phyloP scores from a whole-genome alignment of 2,797 vertebrate species.

The Periophthalmus magnuspinnatus region DNA sequence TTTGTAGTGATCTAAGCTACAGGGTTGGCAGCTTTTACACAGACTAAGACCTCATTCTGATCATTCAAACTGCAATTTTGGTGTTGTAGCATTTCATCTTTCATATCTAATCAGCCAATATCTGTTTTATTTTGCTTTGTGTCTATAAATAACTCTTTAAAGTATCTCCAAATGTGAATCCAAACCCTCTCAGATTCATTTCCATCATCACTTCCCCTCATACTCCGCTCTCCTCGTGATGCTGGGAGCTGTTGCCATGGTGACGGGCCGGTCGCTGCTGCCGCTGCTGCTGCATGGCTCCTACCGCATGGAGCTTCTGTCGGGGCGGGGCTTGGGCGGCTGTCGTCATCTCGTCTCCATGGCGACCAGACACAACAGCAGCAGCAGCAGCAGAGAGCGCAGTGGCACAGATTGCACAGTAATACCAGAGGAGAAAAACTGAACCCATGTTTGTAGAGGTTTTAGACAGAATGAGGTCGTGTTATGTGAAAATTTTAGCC shows the following conservation, averaged over 20 bases:
- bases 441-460: too few relatives aligned
- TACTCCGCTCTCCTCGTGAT: conserved; percentile 52
- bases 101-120: too few relatives aligned
- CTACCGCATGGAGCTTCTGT: conserved; percentile 35
- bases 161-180: background rate
- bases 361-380: conserved; percentile 68
- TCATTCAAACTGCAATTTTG: too few relatives aligned
- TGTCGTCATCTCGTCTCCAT: conserved; percentile 63
- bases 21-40: too few relatives aligned
- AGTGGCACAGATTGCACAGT: conserved; percentile 15
- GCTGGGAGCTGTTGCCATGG: conserved; percentile 69
- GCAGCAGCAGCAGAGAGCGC: conserved; percentile 35
- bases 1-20: too few relatives aligned
- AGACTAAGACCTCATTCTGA: too few relatives aligned
- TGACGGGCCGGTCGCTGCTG: conserved; percentile 50
- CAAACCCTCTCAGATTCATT: conserved; percentile 17
- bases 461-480: too few relatives aligned
- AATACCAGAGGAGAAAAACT: background rate
- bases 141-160: too few relatives aligned
- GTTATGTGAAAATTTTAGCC: too few relatives aligned
- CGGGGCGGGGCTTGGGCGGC: conserved; percentile 27
- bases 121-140: background rate
- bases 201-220: conserved; percentile 33
- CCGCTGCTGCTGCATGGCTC: conserved; percentile 52
- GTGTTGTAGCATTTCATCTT: too few relatives aligned